Base-by-base conservation (phyloP, 2,888 invertebrate species). In the Acrobasis repandana region DNA sequence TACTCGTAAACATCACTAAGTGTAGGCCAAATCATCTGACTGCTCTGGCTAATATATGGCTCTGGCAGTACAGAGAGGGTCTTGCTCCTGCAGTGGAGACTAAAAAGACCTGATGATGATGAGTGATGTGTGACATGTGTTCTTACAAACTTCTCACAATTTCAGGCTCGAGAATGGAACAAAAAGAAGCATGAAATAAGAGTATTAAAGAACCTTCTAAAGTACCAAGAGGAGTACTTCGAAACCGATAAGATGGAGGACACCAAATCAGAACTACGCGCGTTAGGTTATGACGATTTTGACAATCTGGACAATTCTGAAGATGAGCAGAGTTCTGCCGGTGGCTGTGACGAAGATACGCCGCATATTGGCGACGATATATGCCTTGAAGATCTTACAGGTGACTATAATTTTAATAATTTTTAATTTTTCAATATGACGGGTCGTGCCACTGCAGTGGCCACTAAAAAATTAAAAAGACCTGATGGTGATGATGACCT, bases 351-450 rank as follows among this genome's bases (percentile, higher is more conserved):
- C n/a, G 93, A 93, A n/a, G 93, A 93, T 63, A 93, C 92, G 0
- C 93, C 94, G 0, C 93, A 94, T 66, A 93, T 96, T 69, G 96
- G 95, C 0, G 94, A 94, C 63, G 95, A 96, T 71, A 93, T 97
- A 56, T 94, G 95, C 68, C 89, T 97, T 50, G 95, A 95, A 38
- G 95, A 96, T 68, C 89, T 97, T 11, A 95, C 95, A 65, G 96
- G 95, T 93, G 85, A 4, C n/a, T 18, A 2, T 15, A 20, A 58
- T 33, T 11, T 38, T 38, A 11, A 11, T 1, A 36, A 10, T 38
- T 10, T 36, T 20, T 20, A 20, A 36, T 5, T 9, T 34, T 47
- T 49, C 33, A n/a, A n/a, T n/a, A n/a, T n/a, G n/a, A n/a, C n/a
- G n/a, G n/a, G n/a, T n/a, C n/a, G n/a, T n/a, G n/a, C n/a, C n/a